Conservation (phyloP, 2,797 vertebrate species). For the Myotis findleyi region DNA sequence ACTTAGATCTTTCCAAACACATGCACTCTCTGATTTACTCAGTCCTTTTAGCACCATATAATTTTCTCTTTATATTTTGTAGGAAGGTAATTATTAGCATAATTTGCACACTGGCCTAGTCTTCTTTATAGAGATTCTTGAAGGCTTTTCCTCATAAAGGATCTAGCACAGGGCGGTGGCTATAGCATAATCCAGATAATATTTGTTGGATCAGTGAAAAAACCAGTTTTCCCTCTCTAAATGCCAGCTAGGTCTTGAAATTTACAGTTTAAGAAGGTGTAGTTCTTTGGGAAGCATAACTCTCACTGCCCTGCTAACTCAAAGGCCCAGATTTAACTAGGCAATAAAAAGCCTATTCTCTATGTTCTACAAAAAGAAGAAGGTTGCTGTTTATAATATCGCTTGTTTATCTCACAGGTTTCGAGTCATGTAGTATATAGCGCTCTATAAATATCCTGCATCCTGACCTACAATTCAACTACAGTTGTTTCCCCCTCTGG, state of each 20-base stretch:
- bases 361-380: constrained; percentile 36
- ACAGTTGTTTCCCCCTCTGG: neutral
- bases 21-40: neutral
- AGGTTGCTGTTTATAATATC: constrained; percentile 22
- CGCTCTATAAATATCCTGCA: neutral
- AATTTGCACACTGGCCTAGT: neutral
- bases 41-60: neutral
- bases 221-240: neutral
- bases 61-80: neutral
- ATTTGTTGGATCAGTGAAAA: neutral
- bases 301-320: neutral
- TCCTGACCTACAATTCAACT: neutral
- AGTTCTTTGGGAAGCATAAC: constrained; percentile 1
- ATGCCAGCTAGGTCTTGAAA: neutral
- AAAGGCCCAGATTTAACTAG: neutral
- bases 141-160: neutral
- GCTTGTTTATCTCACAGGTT: neutral
- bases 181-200: neutral
- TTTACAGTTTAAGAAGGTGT: neutral
- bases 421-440: neutral
- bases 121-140: neutral
- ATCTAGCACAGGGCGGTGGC: neutral
- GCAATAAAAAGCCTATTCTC: neutral
- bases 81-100: neutral
- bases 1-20: neutral